These are phyloP conservation scores for Drosophila sucinea DNA, from an alignment of 1,140 invertebrate species.

Conservation along the genomic window DNA sequence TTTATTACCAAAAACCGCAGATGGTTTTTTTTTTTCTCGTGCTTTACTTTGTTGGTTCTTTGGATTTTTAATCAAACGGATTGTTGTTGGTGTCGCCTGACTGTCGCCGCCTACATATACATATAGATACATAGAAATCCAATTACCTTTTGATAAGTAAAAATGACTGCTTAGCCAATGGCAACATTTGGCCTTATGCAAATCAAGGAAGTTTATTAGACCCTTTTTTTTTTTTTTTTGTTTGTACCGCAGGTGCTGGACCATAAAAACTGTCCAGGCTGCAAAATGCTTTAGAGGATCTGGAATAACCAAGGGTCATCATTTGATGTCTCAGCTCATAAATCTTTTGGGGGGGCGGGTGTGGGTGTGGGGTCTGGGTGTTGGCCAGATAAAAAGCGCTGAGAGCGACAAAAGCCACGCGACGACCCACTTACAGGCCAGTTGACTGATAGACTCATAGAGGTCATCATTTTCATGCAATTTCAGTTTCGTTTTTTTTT, in stretches of 20 bases:
- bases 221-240: conserved; percentile 41
- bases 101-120: not conserved
- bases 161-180: conserved; percentile 51
- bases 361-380: not conserved
- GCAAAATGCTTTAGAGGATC: conserved; percentile 49
- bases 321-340: conserved; percentile 76
- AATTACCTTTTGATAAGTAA: conserved; percentile 71
- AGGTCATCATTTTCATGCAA: conserved; percentile 74
- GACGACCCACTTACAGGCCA: conserved; percentile 35
- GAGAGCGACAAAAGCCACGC: conserved; percentile 48
- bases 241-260: conserved; percentile 68
- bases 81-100: conserved; percentile 32
- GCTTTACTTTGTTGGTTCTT: conserved; percentile 33
- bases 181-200: conserved; percentile 69
- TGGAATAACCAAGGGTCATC: conserved; percentile 61
- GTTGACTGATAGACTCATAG: conserved; percentile 55
- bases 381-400: conserved; percentile 64
- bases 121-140: conserved; percentile 39
- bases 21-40: conserved; percentile 47
- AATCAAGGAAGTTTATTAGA: conserved; percentile 75
- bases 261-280: conserved; percentile 71
- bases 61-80: conserved; percentile 70
- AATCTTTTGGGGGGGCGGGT: conserved; percentile 39
- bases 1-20: conserved; percentile 65
- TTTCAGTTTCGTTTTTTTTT: conserved; percentile 48